These are phyloP conservation scores for Bovichtus variegatus DNA, from an alignment of 2,797 vertebrate genomes.

Conservation along the genomic window DNA sequence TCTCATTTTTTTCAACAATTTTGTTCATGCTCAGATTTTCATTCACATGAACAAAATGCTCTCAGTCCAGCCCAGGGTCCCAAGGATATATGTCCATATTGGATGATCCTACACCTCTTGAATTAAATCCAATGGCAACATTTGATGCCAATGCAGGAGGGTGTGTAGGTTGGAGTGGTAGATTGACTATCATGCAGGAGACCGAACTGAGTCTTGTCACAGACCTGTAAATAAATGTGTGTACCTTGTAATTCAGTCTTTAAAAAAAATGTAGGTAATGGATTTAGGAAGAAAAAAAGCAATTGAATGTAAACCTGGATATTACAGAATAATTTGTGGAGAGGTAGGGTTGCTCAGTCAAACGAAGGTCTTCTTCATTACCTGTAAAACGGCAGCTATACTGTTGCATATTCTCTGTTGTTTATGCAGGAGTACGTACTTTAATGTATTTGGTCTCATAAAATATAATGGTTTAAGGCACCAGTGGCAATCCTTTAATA, in stretches of 20 bases:
- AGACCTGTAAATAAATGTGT: too few relatives aligned
- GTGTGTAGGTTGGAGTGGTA: not conserved
- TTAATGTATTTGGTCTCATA: slow-evolving; percentile 8
- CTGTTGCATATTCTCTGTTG: not conserved
- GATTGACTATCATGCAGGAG: not conserved
- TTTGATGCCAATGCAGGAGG: not conserved
- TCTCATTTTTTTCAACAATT: not conserved
- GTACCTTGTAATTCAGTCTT: too few relatives aligned
- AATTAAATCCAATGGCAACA: not conserved
- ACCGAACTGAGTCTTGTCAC: not conserved
- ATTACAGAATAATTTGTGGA: not conserved
- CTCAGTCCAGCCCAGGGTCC: too few relatives aligned
- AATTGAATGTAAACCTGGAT: too few relatives aligned
- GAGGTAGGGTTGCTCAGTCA: not conserved
- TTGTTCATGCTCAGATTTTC: not conserved
- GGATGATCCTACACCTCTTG: not conserved
- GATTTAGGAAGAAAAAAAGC: not conserved
- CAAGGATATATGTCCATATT: not conserved
- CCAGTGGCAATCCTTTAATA: slow-evolving; percentile 23
- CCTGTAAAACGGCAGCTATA: not conserved
- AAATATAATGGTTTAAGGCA: not conserved
- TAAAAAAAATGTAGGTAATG: too few relatives aligned
- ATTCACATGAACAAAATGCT: not conserved
- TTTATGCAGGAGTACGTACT: not conserved
- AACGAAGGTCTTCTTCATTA: not conserved